phyloP scores from a whole-genome alignment of 2,113 vertebrate genomes.

The Zosterops borbonicus region DNA sequence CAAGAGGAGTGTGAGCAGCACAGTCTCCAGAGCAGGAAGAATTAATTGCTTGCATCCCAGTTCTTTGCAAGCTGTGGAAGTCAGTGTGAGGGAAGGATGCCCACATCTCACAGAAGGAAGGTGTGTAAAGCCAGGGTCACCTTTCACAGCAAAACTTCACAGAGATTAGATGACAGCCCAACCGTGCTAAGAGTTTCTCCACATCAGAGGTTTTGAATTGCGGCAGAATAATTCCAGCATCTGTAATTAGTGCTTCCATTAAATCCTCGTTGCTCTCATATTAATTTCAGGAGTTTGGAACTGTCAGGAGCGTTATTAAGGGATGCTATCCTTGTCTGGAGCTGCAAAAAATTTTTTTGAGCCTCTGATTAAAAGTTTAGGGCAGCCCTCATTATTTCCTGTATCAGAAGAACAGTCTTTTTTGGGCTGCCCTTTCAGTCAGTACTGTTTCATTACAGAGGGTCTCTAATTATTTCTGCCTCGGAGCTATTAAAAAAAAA shows the following conservation, averaged over 20 bases:
- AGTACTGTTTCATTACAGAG: background rate
- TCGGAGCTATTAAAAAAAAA: background rate
- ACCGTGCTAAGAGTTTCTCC: conserved; percentile 54
- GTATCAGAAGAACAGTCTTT: background rate
- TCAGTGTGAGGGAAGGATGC: background rate
- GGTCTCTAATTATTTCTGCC: conserved; percentile 4
- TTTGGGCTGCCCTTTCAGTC: background rate
- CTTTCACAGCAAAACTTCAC: conserved; percentile 8
- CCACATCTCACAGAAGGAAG: background rate
- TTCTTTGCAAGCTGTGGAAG: background rate
- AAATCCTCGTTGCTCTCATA: conserved; percentile 36
- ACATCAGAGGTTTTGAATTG: conserved; percentile 62
- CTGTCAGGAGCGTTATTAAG: conserved; percentile 38
- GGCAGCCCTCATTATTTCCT: conserved; percentile 38
- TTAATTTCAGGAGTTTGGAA: conserved; percentile 58
- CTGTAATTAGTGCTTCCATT: conserved; percentile 55
- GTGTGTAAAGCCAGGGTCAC: conserved; percentile 44
- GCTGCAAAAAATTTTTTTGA: conserved; percentile 9
- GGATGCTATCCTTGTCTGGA: conserved; percentile 17
- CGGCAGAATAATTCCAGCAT: conserved; percentile 47
- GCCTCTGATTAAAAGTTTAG: conserved; percentile 52
- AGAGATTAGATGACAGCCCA: conserved; percentile 56
- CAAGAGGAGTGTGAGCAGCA: background rate
- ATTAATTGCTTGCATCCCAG: background rate
- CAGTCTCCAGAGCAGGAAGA: background rate